Base-by-base conservation (phyloP, 2,797 vertebrate genomes). In the Danio aesculapii region DNA sequence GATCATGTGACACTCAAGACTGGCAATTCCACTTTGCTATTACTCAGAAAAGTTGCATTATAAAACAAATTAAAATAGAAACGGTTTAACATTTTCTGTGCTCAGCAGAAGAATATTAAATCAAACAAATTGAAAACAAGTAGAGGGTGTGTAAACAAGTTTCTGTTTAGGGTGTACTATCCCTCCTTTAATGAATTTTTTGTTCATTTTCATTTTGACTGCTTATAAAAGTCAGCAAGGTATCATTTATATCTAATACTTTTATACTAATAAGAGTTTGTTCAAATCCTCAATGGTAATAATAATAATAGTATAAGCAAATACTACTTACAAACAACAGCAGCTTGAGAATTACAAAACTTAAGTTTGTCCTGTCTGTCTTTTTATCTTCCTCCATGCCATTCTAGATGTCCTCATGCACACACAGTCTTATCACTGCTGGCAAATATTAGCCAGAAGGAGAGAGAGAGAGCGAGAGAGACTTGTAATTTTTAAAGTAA, bases 381-480 rank as follows among this genome's bases (percentile, higher is more conserved):
- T 14, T 43, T n/a, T 63, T 72, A 72, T 79, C 77, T 64, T 68
- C 50, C 59, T 55, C 68, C 8, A 43, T 64, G 59, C 46, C 19
- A 30, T 72, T 71, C 30, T 53, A 53, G 77, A 79, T 79, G 62
- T 30, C 69, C 17, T 10, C 46, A 14, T 70, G 58, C 68, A 79
- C 67, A 50, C 30, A 19, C n/a, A 47, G 50, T 39, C 50, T 66
- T 64, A 80, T 81, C 78, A 47, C 8, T 66, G 50, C 69, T 80
- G 78, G 59, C 19, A 66, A 73, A 73, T 66, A 72, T 79, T 72
- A 72, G 58, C 68, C 49, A 72, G 44, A 43, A 53, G n/a, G 46
- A 67, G 43, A 68, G 16, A 30, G 14, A 6, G 19, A 6, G 39
- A 43, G 61, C 6, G 50, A 57, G n/a, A 77, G 62, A 67, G 21